Conservation (phyloP, 2,113 vertebrate genomes). For the Rhinoderma darwinii region DNA sequence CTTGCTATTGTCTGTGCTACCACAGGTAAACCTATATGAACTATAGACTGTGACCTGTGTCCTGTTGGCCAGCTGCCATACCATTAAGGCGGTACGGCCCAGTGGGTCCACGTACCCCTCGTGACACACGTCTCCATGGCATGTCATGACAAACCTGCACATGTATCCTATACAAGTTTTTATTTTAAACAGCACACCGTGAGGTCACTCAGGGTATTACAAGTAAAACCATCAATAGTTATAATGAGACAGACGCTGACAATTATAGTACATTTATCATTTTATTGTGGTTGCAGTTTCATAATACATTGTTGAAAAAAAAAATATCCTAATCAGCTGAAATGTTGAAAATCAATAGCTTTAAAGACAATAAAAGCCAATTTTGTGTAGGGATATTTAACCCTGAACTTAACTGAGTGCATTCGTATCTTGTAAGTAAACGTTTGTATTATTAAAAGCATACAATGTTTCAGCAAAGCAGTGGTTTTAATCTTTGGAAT, state of each 20-base stretch:
- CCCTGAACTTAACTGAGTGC: slow-evolving; percentile 73
- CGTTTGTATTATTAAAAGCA: slow-evolving; percentile 63
- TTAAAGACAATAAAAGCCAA: slow-evolving; percentile 76
- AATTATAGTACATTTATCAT: slow-evolving; percentile 65
- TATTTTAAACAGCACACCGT: background rate
- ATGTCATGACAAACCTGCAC: background rate
- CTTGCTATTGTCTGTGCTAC: too few relatives aligned
- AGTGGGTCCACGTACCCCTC: too few relatives aligned
- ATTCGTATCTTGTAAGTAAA: slow-evolving; percentile 65
- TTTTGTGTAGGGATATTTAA: slow-evolving; percentile 72
- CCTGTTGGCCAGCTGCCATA: too few relatives aligned
- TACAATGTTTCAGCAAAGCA: slow-evolving; percentile 66
- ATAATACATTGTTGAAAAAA: slow-evolving; percentile 80
- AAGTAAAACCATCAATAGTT: background rate
- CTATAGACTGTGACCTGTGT: too few relatives aligned
- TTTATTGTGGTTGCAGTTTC: slow-evolving; percentile 94
- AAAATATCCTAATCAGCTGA: slow-evolving; percentile 72
- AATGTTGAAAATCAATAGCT: slow-evolving; percentile 75
- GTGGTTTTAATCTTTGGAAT: slow-evolving; percentile 62
- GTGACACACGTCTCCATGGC: background rate
- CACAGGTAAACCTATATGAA: too few relatives aligned
- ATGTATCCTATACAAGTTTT: background rate
- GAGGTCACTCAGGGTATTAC: background rate
- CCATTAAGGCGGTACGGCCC: too few relatives aligned
- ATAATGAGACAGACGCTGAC: background rate